These are phyloP conservation scores for Rhabdomys pumilio DNA, from an alignment of 2,797 vertebrate genomes.

Conservation along the genomic window DNA sequence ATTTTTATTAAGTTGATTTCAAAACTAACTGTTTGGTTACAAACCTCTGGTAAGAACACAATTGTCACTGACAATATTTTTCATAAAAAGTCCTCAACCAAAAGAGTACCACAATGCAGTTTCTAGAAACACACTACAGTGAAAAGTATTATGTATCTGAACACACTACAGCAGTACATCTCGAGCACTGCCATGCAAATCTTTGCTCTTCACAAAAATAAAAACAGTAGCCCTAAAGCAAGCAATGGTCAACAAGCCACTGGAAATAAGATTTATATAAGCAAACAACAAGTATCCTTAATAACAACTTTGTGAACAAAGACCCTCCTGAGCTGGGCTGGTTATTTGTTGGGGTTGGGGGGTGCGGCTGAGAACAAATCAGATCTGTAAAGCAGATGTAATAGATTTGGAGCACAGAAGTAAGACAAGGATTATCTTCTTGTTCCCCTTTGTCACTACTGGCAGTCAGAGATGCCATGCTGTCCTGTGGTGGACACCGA, in stretches of 20 bases:
- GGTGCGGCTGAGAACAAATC: background rate
- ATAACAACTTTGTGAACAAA: slow-evolving; percentile 18
- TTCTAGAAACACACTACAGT: slow-evolving; percentile 2
- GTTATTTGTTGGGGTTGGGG: too few relatives aligned
- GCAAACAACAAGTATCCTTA: slow-evolving; percentile 30
- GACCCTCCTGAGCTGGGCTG: background rate
- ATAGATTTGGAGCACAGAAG: background rate
- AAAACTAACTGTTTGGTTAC: slow-evolving; percentile 17
- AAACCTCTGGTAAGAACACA: slow-evolving; percentile 23
- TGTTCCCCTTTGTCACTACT: background rate
- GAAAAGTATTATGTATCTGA: slow-evolving; percentile 7
- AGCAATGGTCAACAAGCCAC: background rate
- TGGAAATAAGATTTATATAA: background rate
- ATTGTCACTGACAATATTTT: slow-evolving; percentile 9
- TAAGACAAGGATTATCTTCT: background rate
- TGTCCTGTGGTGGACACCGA: background rate
- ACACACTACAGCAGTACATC: background rate
- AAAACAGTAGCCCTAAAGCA: background rate
- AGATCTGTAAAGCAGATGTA: background rate
- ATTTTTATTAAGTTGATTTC: slow-evolving; percentile 53
- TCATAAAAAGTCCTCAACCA: slow-evolving; percentile 39
- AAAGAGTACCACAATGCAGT: background rate
- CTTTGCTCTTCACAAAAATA: background rate
- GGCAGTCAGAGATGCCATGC: background rate
- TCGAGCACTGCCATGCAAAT: background rate